phyloP scores from a whole-genome alignment of 2,113 vertebrate genomes.

The Microcebus ravelobensis region DNA sequence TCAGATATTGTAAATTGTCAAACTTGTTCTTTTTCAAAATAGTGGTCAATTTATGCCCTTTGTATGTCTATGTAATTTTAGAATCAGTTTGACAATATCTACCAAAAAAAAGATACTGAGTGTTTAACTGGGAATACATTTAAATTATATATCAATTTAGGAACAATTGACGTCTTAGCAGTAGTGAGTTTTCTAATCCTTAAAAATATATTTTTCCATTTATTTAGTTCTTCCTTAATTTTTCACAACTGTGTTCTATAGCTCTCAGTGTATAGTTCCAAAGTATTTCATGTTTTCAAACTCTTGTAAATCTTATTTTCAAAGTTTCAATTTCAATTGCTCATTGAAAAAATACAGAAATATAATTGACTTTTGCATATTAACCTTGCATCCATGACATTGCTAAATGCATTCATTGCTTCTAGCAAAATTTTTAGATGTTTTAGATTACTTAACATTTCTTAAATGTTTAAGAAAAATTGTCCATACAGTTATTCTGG shows the following conservation, averaged over 20 bases:
- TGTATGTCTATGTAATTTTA: neutral
- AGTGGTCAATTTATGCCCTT: neutral
- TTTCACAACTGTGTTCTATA: neutral
- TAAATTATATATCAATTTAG: neutral
- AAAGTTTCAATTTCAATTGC: neutral
- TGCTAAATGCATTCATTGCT: neutral
- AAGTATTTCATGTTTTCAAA: conserved; percentile 32
- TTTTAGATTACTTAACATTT: neutral
- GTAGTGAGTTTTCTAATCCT: neutral
- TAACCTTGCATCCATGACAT: neutral
- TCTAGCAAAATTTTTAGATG: neutral
- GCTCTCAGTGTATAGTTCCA: neutral
- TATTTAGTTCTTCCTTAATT: neutral
- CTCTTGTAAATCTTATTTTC: neutral
- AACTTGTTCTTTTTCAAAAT: neutral
- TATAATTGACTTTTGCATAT: neutral
- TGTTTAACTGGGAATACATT: neutral
- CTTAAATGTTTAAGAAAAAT: neutral
- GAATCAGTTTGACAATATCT: neutral
- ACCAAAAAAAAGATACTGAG: neutral
- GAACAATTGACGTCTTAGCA: neutral
- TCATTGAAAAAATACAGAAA: conserved; percentile 26
- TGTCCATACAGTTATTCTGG: neutral
- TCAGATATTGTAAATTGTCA: neutral
- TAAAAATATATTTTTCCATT: neutral